Conservation (phyloP, 2,113 vertebrate genomes). For the Tragelaphus scriptus region DNA sequence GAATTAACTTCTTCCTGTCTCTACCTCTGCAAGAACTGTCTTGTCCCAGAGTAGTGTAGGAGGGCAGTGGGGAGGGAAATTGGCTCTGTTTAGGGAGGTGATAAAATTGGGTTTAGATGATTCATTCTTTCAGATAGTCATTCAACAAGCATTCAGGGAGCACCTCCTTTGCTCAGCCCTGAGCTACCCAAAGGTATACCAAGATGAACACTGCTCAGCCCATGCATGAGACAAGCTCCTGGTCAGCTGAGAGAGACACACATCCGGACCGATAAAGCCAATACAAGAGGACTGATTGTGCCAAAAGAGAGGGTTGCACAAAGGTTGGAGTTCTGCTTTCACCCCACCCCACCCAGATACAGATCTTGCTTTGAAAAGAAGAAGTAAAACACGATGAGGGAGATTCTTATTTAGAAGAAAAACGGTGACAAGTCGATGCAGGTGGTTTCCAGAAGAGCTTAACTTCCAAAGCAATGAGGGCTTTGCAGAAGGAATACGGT, state of each 20-base stretch:
- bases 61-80: background rate
- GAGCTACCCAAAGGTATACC: background rate
- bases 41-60: background rate
- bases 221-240: background rate
- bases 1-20: background rate
- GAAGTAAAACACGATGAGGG: background rate
- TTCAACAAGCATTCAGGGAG: background rate
- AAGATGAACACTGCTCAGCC: background rate
- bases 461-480: background rate
- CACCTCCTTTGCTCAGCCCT: background rate
- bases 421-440: background rate
- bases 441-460: slow-evolving; percentile 34
- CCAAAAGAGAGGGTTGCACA: background rate
- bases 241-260: background rate
- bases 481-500: background rate
- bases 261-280: fast-evolving
- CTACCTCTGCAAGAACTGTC: slow-evolving; percentile 20
- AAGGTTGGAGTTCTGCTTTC: background rate
- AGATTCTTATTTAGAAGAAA: background rate
- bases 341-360: too few species aligned
- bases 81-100: background rate
- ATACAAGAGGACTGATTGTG: fast-evolving
- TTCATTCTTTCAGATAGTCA: slow-evolving; percentile 14
- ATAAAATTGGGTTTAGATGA: slow-evolving; percentile 7
- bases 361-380: background rate